A percentile compares a stretch with the other conserved stretches of the same genome.
phyloP scores from a whole-genome alignment of 2,888 invertebrate species.

The Parnassius glacialis region DNA sequence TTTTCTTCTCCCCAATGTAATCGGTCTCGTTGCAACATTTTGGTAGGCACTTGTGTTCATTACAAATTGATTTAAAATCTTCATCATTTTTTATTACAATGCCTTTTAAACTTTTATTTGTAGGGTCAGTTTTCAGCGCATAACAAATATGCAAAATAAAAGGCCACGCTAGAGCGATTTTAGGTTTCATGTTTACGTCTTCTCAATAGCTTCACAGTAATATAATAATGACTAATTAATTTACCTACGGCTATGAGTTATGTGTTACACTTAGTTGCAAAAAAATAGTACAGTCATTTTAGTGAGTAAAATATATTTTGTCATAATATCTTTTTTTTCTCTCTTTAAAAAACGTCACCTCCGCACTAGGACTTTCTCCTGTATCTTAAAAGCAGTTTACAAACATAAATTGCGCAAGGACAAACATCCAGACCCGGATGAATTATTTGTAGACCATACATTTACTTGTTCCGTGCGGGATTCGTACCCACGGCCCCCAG shows the following conservation, averaged over 20 bases:
- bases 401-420: too few relatives aligned
- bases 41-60: constrained; percentile 9
- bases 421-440: too few relatives aligned
- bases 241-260: not conserved
- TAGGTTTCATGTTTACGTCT: constrained; percentile 15
- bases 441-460: too few relatives aligned
- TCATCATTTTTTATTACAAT: constrained; percentile 3
- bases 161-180: not conserved
- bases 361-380: too few relatives aligned
- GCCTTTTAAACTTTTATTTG: not conserved
- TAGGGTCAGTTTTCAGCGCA: not conserved
- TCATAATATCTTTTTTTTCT: too few relatives aligned
- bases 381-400: too few relatives aligned
- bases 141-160: constrained; percentile 7
- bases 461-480: too few relatives aligned
- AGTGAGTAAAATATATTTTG: too few relatives aligned
- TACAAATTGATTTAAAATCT: constrained; percentile 6
- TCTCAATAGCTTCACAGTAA: constrained; percentile 7
- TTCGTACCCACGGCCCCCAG: too few relatives aligned
- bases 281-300: not conserved
- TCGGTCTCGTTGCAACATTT: constrained; percentile 22
- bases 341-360: too few relatives aligned
- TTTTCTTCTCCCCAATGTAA: not conserved
- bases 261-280: constrained; percentile 6
- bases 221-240: constrained; percentile 9